phyloP scores from a whole-genome alignment of 1,140 invertebrate genomes.

The Macrostomum lignano region DNA sequence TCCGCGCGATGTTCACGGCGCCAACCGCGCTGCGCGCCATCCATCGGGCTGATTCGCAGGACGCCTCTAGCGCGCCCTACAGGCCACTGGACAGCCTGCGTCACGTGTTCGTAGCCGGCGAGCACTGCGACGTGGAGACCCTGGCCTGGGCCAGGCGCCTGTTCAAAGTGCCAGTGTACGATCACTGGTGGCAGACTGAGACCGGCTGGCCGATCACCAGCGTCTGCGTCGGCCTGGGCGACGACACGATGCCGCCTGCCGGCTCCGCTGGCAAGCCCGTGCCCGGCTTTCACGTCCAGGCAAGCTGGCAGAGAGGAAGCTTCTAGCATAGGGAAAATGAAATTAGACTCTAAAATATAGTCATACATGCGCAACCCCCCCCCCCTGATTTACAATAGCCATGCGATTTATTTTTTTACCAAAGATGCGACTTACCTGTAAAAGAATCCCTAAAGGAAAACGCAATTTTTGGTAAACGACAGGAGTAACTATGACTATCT shows the following conservation, averaged over 20 bases:
- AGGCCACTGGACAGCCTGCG: no score
- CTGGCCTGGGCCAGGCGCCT: conserved; percentile 48
- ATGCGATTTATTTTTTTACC: no score
- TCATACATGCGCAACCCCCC: no score
- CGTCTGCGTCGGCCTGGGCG: conserved; percentile 43
- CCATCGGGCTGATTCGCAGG: conserved; percentile 29
- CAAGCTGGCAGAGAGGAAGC: not conserved
- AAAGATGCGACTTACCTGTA: no score
- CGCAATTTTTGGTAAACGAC: no score
- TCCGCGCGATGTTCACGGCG: conserved; percentile 54
- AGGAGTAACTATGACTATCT: no score
- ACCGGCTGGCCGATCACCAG: conserved; percentile 61
- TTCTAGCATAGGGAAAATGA: no score
- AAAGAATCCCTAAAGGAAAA: no score
- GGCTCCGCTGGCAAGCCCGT: conserved; percentile 43
- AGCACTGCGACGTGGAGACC: conserved; percentile 68
- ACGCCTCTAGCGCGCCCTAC: not conserved
- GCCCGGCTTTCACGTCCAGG: conserved; percentile 50
- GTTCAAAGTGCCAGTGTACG: conserved; percentile 52
- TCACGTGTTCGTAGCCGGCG: conserved; percentile 17
- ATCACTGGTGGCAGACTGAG: conserved; percentile 90
- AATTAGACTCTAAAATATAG: no score
- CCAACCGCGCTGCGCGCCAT: conserved; percentile 61
- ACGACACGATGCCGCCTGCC: conserved; percentile 32
- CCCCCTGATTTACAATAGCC: no score